Percentiles rank a stretch among this genome's conserved stretches.
Evolutionary conservation across 2,113 vertebrate genomes (phyloP).

Genomic region (Octodon degus): DNA sequence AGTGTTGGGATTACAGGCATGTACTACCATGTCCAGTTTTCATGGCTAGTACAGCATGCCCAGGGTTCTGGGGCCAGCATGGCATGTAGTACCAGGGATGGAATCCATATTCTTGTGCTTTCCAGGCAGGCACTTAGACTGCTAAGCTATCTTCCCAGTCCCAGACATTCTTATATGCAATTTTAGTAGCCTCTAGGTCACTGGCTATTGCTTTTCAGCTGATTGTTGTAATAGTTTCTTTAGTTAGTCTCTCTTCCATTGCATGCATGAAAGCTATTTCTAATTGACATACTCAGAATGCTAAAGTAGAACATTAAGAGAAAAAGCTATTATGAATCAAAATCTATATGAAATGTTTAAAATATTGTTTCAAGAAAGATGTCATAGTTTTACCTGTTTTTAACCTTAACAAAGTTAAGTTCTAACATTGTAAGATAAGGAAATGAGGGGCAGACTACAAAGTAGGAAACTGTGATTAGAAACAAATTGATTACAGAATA

Average conservation of each 20-base stretch:
- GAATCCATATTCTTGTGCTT: too few relatives aligned
- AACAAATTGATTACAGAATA: neutral
- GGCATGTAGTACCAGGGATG: too few relatives aligned
- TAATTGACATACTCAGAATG: neutral
- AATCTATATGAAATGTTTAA: constrained; percentile 12
- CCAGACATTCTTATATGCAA: neutral
- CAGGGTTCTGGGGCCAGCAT: too few relatives aligned
- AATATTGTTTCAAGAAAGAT: neutral
- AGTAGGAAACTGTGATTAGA: neutral
- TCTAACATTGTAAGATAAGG: neutral
- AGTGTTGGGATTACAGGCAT: too few relatives aligned
- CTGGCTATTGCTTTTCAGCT: neutral
- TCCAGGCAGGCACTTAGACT: too few relatives aligned
- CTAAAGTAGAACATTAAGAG: neutral
- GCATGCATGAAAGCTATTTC: neutral
- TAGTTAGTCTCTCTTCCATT: neutral
- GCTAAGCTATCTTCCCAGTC: too few relatives aligned
- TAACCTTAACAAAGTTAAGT: neutral
- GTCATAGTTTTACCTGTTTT: neutral
- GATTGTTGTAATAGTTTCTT: neutral
- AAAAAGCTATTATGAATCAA: neutral
- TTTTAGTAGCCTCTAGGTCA: neutral
- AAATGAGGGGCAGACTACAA: neutral
- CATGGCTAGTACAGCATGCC: too few relatives aligned
- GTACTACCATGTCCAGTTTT: too few relatives aligned